phyloP scores from a whole-genome alignment of 2,797 vertebrate species.

The Knipowitschia caucasica region DNA sequence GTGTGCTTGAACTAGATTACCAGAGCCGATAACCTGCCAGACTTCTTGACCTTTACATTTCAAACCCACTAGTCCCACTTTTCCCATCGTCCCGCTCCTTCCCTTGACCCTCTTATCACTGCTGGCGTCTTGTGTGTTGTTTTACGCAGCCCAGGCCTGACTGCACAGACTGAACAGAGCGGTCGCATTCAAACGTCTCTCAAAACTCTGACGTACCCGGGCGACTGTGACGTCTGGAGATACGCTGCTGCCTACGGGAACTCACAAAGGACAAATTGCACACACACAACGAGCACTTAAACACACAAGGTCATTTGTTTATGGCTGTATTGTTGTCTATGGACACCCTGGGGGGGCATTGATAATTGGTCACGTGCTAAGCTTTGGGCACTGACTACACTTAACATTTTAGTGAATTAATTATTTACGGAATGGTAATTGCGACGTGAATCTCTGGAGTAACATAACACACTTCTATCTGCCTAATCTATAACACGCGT shows the following conservation, averaged over 20 bases:
- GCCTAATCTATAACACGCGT: no score
- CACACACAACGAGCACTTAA: slow-evolving; percentile 15
- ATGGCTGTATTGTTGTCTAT: slow-evolving; percentile 14
- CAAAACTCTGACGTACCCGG: slow-evolving; percentile 7
- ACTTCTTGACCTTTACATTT: not conserved
- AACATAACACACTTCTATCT: no score
- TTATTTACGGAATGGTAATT: not conserved
- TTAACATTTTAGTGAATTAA: no score
- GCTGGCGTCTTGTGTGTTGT: slow-evolving; percentile 30
- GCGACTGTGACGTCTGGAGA: slow-evolving; percentile 29
- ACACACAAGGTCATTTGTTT: slow-evolving; percentile 10
- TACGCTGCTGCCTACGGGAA: not conserved
- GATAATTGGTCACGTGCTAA: not conserved
- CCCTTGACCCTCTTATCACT: slow-evolving; percentile 23
- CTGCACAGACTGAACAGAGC: slow-evolving; percentile 26
- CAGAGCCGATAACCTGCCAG: no score
- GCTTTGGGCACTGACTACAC: not conserved
- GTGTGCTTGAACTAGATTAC: no score
- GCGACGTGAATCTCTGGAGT: not conserved
- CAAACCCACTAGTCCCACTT: not conserved
- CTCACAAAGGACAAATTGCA: slow-evolving; percentile 8
- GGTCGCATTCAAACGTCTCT: slow-evolving; percentile 9
- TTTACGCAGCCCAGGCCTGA: slow-evolving; percentile 17
- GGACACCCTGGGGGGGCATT: not conserved
- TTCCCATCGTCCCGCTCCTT: not conserved